Percentiles rank a stretch among this genome's conserved stretches.
These are phyloP conservation scores for Eucidaris tribuloides DNA, from an alignment of 35 echinoderm and acorn worm genomes.

Conservation along the genomic window DNA sequence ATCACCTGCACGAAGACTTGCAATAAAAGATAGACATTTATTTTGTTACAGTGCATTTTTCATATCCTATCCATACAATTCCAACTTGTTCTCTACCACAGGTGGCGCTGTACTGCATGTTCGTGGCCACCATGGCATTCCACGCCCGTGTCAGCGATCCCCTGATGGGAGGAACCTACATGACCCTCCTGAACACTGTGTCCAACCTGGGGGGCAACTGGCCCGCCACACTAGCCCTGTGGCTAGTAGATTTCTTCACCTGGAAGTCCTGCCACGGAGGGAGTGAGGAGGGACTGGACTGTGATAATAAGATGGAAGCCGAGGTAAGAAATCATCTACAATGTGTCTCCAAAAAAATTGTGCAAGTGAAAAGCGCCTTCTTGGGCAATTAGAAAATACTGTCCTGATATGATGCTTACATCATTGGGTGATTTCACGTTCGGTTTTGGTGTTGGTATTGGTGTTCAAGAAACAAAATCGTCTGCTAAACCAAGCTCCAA, in stretches of 20 bases:
- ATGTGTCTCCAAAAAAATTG: background rate
- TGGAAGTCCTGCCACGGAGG: conserved; percentile 87
- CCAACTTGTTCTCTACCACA: conserved; percentile 32
- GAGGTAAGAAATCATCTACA: conserved; percentile 48
- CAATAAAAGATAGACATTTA: too few relatives aligned
- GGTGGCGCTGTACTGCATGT: conserved; percentile 90
- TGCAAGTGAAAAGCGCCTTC: too few relatives aligned
- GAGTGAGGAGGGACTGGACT: conserved; percentile 48
- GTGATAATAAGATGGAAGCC: conserved; percentile 72
- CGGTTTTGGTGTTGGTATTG: too few relatives aligned
- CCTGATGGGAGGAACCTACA: conserved; percentile 90
- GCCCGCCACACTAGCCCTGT: conserved; percentile 75
- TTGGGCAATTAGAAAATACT: too few relatives aligned
- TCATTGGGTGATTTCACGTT: too few relatives aligned
- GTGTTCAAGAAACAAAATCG: too few relatives aligned
- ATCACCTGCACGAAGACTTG: too few relatives aligned
- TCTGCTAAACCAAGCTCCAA: too few relatives aligned
- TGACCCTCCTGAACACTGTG: conserved; percentile 96
- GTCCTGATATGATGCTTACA: too few relatives aligned
- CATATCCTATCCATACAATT: background rate
- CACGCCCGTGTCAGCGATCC: conserved; percentile 84
- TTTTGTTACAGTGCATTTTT: too few relatives aligned
- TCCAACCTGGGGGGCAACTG: conserved; percentile 93
- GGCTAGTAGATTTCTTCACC: conserved; percentile 82
- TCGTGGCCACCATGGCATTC: conserved; percentile 87